Evolutionary conservation across 2,888 invertebrate species (phyloP), one percentile per base, ranked within the genome.

Genomic region (Crepidodera aurea): DNA sequence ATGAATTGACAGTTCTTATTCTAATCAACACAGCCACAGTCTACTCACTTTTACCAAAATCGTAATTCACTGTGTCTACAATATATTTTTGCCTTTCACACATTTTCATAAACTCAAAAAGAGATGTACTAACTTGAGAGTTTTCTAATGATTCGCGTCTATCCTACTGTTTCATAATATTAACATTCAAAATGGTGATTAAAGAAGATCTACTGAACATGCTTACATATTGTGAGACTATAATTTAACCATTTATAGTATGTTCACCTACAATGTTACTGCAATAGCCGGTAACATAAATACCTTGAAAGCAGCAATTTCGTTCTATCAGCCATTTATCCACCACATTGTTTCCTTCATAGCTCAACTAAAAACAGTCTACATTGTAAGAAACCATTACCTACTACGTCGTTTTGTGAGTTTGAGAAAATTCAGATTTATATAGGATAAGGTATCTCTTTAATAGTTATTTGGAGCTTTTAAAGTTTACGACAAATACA

Each of bases 271-370:
- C 44, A 44, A 22, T 44, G 44, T 44, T 44, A 44, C 22, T 44
- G 44, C 44, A 6, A 44, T 44, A 44, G 22, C 44, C 22, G 5
- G 7, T 44, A 22, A 22, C 44, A 13, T 44, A 44, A 44, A 44
- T 44, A 44, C 44, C 44, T 44, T 44, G 10, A 44, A 22, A 44
- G 44, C 44, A 19, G 22, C 22, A 44, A 44, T 44, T 22, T 44
- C 22, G 44, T 22, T 44, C 5, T 29, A 27, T 48, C 25, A 25
- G 48, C 27, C 48, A n/a, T 48, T 48, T 48, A 48, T 27, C 16
- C 48, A 6, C 27, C 25, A 48, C 48, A 48, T 48, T 48, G 48
- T 48, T 27, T 48, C 27, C 27, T 48, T 48, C 48, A 48, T 48
- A 27, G 48, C 48, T 48, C 27, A 48, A 48, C 48, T 27, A 48